Conservation (phyloP, 2,113 vertebrate genomes). For the Meles meles region DNA sequence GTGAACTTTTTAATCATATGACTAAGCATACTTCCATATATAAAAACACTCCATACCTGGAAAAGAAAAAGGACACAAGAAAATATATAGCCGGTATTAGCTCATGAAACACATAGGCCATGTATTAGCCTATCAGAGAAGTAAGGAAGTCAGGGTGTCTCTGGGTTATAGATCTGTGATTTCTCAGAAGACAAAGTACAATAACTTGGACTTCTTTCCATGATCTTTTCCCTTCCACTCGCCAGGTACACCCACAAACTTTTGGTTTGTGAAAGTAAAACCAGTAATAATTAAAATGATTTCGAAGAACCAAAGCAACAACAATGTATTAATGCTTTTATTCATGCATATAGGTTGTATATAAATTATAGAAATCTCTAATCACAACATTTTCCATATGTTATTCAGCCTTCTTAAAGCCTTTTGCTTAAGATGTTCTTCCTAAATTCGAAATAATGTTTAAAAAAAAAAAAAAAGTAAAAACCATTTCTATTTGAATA, state of each 20-base stretch:
- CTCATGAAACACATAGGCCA: background rate
- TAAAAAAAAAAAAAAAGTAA: background rate
- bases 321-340: background rate
- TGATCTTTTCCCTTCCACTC: background rate
- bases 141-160: background rate
- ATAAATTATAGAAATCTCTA: background rate
- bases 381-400: background rate
- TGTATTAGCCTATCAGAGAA: background rate
- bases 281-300: background rate
- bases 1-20: background rate
- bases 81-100: background rate
- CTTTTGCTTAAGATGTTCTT: background rate
- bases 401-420: background rate
- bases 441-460: background rate
- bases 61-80: background rate
- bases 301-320: background rate
- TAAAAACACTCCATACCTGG: background rate
- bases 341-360: background rate
- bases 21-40: background rate
- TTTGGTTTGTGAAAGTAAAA: background rate
- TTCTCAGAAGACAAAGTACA: background rate
- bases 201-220: background rate
- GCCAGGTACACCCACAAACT: background rate
- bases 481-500: background rate
- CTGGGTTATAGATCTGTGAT: background rate